A percentile compares a stretch with the other conserved stretches of the same genome.
These are phyloP conservation scores for Tolmerus cingulatus DNA, from an alignment of 2,888 invertebrate species.

Conservation along the genomic window DNA sequence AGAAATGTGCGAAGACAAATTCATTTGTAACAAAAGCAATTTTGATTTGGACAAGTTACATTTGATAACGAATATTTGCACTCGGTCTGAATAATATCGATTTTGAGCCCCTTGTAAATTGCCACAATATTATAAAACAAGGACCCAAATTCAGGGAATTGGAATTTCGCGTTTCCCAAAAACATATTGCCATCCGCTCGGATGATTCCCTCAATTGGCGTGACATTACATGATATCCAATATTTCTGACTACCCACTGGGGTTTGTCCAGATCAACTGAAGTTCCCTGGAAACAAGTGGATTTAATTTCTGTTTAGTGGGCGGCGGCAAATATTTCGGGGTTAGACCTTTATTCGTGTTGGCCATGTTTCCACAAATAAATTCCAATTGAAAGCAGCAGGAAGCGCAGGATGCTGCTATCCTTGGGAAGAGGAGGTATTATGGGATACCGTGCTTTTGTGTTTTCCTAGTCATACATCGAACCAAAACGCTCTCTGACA, in stretches of 20 bases:
- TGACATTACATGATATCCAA: neutral
- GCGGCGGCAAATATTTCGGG: neutral
- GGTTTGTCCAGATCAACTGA: neutral
- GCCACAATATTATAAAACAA: neutral
- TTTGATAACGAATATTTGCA: constrained; percentile 1
- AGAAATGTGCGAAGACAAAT: neutral
- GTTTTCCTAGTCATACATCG: neutral
- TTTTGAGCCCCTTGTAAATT: neutral
- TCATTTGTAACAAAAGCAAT: neutral
- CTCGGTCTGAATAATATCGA: neutral
- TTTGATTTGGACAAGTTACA: neutral
- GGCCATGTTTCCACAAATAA: neutral
- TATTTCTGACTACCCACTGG: neutral
- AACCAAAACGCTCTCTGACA: neutral
- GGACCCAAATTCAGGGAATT: neutral
- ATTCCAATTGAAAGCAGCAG: neutral
- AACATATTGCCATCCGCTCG: neutral
- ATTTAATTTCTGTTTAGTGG: neutral
- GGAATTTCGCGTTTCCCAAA: neutral
- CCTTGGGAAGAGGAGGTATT: neutral
- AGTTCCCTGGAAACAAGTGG: neutral
- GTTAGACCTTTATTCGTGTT: neutral
- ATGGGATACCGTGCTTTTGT: neutral
- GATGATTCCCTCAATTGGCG: neutral
- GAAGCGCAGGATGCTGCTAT: neutral